Base-by-base conservation (phyloP, 2,888 invertebrate genomes). In the Drosophila parthenogenetica region DNA sequence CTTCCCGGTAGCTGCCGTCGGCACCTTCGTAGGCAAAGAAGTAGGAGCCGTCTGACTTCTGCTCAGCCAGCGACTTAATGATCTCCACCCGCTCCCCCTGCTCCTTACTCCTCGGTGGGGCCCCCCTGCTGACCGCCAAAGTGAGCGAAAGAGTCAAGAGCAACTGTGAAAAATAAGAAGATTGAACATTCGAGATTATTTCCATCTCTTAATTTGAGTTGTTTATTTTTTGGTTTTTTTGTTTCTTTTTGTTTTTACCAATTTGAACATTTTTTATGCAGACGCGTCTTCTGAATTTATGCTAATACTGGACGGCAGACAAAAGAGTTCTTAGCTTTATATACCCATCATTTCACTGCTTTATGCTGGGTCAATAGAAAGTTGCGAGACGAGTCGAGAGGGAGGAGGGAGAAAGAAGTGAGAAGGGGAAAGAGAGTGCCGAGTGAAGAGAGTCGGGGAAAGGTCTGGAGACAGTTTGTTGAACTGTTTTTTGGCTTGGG, bases 1-100 rank as follows among this genome's bases (percentile, higher is more conserved):
- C 91, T 48, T 91, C 80, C 29, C 91, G 88, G 57, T 77, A 81
- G 42, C 67, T 89, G 61, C 90, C 92, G 79, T 91, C 90, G 43
- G 72, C 87, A 19, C 73, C 70, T 73, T 90, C 90, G 57, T 79
- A 91, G 40, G 79, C 69, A 62, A 87, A 91, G 48, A 76, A 83
- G 46, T 90, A 91, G 42, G 91, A 91, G 39, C 91, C 91, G 69
- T 91, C 91, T 22, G 59, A 62, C 3, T 87, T 73, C n/a, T 80
- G 81, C 40, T 87, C 83, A 1, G 78, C 76, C 29, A 79, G 46
- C 10, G 90, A 88, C 51, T 84, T 82, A 13, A 91, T 46, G 61
- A 91, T 91, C 50, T 79, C 55, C 63, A 87, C 75, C 4, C 69
- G 68, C 22, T 72, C 71, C 55, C 35, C 49, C 42, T 42, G 64